These are phyloP conservation scores for Melipona quadrifasciata DNA, from an alignment of 1,140 invertebrate species.

Conservation along the genomic window DNA sequence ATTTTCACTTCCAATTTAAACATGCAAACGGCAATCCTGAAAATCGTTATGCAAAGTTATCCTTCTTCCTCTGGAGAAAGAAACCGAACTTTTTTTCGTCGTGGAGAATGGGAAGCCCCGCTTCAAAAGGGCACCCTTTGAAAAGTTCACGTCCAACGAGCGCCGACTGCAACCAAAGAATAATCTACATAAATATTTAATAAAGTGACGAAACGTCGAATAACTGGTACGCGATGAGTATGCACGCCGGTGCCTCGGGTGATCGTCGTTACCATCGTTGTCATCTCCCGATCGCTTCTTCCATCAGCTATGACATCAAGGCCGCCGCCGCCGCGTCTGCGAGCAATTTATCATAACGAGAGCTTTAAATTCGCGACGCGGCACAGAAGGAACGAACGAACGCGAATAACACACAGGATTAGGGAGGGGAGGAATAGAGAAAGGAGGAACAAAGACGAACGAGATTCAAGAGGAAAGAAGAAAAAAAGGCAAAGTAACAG, in stretches of 20 bases:
- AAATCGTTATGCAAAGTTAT: not conserved
- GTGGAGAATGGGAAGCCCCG: not conserved
- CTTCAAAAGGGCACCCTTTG: not conserved
- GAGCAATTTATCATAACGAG: conserved; percentile 47
- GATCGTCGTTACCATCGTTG: conserved; percentile 27
- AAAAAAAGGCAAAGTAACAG: conserved; percentile 24
- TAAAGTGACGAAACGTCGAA: conserved; percentile 26
- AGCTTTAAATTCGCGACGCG: conserved; percentile 26
- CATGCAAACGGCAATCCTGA: not conserved
- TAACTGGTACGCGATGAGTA: not conserved
- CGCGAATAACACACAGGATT: not conserved
- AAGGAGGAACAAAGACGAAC: not conserved
- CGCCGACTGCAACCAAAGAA: conserved; percentile 2
- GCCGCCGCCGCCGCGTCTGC: conserved; percentile 20
- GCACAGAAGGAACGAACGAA: not conserved
- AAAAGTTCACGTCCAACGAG: conserved; percentile 8
- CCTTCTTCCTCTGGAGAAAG: not conserved
- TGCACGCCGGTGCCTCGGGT: conserved; percentile 15
- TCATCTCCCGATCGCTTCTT: conserved; percentile 40
- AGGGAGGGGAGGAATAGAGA: not conserved
- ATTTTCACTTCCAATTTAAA: not conserved
- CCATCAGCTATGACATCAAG: conserved; percentile 60
- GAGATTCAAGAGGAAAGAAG: not conserved
- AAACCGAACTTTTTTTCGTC: not conserved
- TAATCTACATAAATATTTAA: conserved; percentile 30